phyloP scores from a whole-genome alignment of 2,113 vertebrate genomes.

The Oryctolagus cuniculus region mOryCun1.1 NC_091436.1:129055001-129055500 shows the following conservation, averaged over 20 bases:
- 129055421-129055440: background rate
- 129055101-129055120: background rate
- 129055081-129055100: background rate
- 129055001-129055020: background rate
- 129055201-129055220: background rate
- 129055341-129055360: background rate
- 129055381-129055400: background rate
- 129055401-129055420: background rate
- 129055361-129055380: background rate
- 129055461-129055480: too few relatives aligned
- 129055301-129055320: background rate
- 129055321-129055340: background rate
- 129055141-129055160: background rate
- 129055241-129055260: background rate
- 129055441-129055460: background rate
- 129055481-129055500: background rate
- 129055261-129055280: background rate
- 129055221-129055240: accelerated
- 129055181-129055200: background rate
- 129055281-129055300: background rate
- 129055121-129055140: background rate
- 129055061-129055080: background rate
- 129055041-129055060: background rate
- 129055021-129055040: background rate
- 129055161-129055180: background rate